Evolutionary conservation across 2,888 invertebrate species (phyloP), one percentile per base, ranked within the genome.

Genomic region (Pomacea canaliculata): DNA sequence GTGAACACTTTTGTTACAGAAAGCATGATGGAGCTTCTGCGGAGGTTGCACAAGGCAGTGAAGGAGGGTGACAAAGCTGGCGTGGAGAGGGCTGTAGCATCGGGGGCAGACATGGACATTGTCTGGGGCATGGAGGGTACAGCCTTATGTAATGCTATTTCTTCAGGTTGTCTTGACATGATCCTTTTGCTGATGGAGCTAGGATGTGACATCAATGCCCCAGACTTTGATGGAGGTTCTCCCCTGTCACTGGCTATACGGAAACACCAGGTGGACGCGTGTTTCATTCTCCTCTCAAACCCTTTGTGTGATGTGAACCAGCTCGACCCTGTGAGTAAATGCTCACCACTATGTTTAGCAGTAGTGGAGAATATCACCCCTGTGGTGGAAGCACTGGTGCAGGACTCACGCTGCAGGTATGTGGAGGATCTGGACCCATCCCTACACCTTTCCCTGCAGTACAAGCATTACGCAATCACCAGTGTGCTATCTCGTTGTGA

Each of bases 51-150:
- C 63, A 16, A 63, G 19, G 74, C 68, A 37, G 48, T 74, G 7
- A n/a, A 69, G 63, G 60, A 27, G 7, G 18, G 68, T 16, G 69
- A 74, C 59, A 19, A 18, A 9, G 48, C 18, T 9, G 74, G 62
- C 7, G 23, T 74, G 4, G 48, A 69, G 27, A 62, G 68, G 12
- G 74, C 74, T 8, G 74, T 74, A 23, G 60, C 62, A 9, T 59
- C 69, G 5, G 74, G 74, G 27, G 74, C 74, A 19, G 74, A 74
- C 48, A 60, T 74, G 51, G 74, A 74, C 19, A 13, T 68, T 23
- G 49, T 69, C 18, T 74, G 46, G 48, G 74, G 74, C 69, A 74
- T 74, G 74, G 68, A 68, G 66, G 73, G 73, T 7, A 74, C 69
- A 19, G 74, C 74, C 18, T 37, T 74, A n/a, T 74, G 74, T 63